phyloP scores from a whole-genome alignment of 2,888 invertebrate genomes.

The Leptopilina syphax region DNA sequence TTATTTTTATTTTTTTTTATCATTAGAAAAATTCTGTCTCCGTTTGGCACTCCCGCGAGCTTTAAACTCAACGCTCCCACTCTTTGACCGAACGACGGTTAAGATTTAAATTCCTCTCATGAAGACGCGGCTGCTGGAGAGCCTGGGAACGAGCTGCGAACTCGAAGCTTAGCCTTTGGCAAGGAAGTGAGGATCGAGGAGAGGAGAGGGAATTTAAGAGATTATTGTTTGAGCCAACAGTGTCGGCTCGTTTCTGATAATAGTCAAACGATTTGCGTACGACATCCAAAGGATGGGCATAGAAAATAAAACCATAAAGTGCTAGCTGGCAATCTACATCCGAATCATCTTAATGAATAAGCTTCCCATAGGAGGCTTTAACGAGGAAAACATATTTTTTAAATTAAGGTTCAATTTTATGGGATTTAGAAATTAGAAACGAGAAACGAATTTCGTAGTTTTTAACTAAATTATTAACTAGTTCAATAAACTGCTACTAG shows the following conservation, averaged over 20 bases:
- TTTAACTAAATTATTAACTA: too few species aligned
- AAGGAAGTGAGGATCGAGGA: slow-evolving; percentile 4
- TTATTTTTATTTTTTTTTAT: neutral
- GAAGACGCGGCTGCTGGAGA: slow-evolving; percentile 60
- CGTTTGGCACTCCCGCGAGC: slow-evolving; percentile 52
- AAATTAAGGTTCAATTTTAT: too few species aligned
- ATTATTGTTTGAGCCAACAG: slow-evolving; percentile 38
- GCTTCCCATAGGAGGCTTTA: too few species aligned
- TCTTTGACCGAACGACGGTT: slow-evolving; percentile 71
- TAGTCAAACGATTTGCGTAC: slow-evolving; percentile 28
- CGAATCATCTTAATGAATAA: neutral
- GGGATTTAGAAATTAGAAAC: too few species aligned
- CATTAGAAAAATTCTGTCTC: slow-evolving; percentile 47
- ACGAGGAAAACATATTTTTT: too few species aligned
- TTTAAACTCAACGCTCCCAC: slow-evolving; percentile 60
- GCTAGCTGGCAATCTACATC: slow-evolving; percentile 34
- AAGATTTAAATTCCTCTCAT: slow-evolving; percentile 75
- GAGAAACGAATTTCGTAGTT: too few species aligned
- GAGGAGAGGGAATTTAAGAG: slow-evolving; percentile 31
- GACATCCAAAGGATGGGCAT: slow-evolving; percentile 35
- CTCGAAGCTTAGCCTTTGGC: slow-evolving; percentile 37
- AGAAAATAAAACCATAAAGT: neutral
- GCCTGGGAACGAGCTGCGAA: slow-evolving; percentile 65
- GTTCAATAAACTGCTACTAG: too few species aligned
- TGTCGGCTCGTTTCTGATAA: slow-evolving; percentile 40